These are phyloP conservation scores for Sinella curviseta DNA, from an alignment of 1,140 invertebrate genomes.

Conservation along the genomic window DNA sequence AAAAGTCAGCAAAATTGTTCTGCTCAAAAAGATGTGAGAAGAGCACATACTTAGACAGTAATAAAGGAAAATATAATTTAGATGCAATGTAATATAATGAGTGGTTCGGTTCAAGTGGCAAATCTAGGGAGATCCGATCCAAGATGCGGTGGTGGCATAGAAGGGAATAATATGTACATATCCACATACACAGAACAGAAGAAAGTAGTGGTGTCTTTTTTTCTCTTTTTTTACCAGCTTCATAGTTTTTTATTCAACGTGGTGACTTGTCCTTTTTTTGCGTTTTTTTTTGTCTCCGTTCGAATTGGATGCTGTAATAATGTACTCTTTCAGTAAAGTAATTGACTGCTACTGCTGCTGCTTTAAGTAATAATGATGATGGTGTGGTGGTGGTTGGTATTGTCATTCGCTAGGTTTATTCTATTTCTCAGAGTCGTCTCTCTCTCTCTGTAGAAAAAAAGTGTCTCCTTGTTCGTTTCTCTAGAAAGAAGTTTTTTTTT, in stretches of 20 bases:
- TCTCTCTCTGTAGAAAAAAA: background rate
- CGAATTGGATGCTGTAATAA: constrained; percentile 11
- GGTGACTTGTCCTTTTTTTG: background rate
- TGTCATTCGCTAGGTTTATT: constrained; percentile 4
- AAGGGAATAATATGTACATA: too few relatives aligned
- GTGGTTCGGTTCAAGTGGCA: background rate
- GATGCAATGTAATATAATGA: background rate
- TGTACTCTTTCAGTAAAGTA: constrained; percentile 20
- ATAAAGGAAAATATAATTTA: background rate
- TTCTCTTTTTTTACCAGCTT: background rate
- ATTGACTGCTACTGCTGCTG: constrained; percentile 11
- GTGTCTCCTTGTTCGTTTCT: constrained; percentile 1
- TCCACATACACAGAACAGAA: too few relatives aligned
- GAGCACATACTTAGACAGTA: background rate
- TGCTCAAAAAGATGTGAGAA: too few relatives aligned
- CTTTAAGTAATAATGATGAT: background rate
- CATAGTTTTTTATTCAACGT: background rate
- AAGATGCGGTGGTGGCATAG: too few relatives aligned
- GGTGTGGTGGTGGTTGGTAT: background rate
- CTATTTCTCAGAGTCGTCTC: too few relatives aligned
- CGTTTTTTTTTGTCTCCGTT: constrained; percentile 5
- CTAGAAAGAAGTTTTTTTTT: constrained; percentile 6
- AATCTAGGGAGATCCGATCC: too few relatives aligned
- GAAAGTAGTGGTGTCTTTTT: constrained; percentile 4
- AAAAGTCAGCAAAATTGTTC: too few relatives aligned